Evolutionary conservation across 2,113 vertebrate genomes (phyloP).

Genomic region (Rhinopomastus cyanomelas): DNA sequence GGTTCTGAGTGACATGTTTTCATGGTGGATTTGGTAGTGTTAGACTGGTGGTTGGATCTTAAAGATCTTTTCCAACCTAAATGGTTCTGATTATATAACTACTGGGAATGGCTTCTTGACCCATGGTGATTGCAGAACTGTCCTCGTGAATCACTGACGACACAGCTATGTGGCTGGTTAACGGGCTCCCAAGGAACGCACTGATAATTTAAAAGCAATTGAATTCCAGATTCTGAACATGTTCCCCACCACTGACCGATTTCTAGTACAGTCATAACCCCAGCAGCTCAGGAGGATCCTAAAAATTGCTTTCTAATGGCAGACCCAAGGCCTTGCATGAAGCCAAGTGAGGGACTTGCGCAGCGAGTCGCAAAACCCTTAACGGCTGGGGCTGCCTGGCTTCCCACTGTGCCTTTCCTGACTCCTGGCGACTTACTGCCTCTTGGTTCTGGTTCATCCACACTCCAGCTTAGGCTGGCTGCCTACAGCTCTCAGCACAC

Average conservation of each 20-base stretch:
- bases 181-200: not conserved
- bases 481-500: slow-evolving; percentile 38
- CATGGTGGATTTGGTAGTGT: not conserved
- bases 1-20: not conserved
- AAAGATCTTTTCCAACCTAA: not conserved
- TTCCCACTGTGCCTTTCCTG: slow-evolving; percentile 32
- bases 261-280: not conserved
- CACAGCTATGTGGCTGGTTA: not conserved
- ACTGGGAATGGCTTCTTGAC: not conserved
- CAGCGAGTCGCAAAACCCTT: not conserved
- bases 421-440: slow-evolving; percentile 27
- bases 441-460: slow-evolving; percentile 47
- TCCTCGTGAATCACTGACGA: not conserved
- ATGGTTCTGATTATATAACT: not conserved
- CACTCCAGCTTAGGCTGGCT: not conserved
- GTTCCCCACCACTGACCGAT: not conserved
- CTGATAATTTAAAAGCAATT: not conserved
- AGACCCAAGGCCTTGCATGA: not conserved
- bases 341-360: not conserved
- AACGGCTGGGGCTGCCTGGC: not conserved
- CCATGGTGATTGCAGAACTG: not conserved
- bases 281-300: not conserved
- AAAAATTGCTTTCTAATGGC: not conserved
- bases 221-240: not conserved
- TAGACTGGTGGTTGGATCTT: not conserved